phyloP scores from a whole-genome alignment of 2,113 vertebrate genomes.

The Archocentrus centrarchus region DNA sequence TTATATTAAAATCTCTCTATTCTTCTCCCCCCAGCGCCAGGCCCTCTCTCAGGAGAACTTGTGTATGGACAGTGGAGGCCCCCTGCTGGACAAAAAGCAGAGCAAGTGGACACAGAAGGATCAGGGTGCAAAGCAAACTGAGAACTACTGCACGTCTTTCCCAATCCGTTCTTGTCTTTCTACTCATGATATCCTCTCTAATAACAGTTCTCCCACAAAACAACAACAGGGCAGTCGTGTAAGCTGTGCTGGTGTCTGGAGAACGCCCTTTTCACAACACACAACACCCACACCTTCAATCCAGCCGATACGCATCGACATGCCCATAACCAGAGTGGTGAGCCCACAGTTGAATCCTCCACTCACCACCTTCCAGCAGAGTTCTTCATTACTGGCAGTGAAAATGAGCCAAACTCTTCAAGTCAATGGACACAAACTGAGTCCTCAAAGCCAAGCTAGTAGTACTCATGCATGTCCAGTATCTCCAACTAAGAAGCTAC shows the following conservation, averaged over 20 bases:
- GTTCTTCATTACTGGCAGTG: not conserved
- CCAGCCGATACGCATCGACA: conserved; percentile 89
- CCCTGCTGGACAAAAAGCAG: conserved; percentile 79
- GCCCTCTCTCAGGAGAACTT: conserved; percentile 90
- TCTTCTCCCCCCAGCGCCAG: conserved; percentile 77
- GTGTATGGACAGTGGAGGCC: conserved; percentile 75
- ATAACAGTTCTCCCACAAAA: conserved; percentile 72
- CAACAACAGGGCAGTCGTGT: conserved; percentile 77
- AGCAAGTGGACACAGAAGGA: conserved; percentile 60
- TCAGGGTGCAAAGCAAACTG: conserved; percentile 68
- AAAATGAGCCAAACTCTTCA: conserved; percentile 14
- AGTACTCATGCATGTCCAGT: conserved; percentile 22
- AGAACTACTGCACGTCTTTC: conserved; percentile 73
- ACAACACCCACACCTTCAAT: conserved; percentile 74
- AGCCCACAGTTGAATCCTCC: conserved; percentile 72
- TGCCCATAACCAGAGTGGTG: conserved; percentile 81
- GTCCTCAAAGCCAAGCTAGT: not conserved
- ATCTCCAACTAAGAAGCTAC: conserved; percentile 65
- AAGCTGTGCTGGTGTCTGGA: conserved; percentile 88
- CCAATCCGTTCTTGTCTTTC: conserved; percentile 86
- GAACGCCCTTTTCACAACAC: conserved; percentile 81
- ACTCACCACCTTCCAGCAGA: conserved; percentile 66
- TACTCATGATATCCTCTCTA: conserved; percentile 84
- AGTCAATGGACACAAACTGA: conserved; percentile 4
- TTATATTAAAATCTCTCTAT: not conserved